Percentiles rank a stretch among this genome's conserved stretches.
phyloP scores from a whole-genome alignment of 1,140 invertebrate genomes.

The Micrasema longulum region DNA sequence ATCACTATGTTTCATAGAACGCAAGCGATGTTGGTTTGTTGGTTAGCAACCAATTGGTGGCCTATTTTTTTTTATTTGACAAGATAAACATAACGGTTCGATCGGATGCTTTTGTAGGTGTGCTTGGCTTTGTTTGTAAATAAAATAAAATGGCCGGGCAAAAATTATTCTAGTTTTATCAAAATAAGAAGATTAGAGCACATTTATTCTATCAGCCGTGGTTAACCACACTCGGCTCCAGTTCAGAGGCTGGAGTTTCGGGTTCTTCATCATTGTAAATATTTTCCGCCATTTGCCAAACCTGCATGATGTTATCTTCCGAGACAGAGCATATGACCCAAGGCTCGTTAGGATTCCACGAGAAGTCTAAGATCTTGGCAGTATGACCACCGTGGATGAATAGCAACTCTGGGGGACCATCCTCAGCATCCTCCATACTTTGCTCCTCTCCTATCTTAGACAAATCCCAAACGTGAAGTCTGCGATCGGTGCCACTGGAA shows the following conservation, averaged over 20 bases:
- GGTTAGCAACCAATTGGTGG: too few relatives aligned
- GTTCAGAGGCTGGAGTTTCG: constrained; percentile 87
- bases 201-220: constrained; percentile 59
- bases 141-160: constrained; percentile 2
- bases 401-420: constrained; percentile 97
- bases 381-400: constrained; percentile 99
- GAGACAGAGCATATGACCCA: constrained; percentile 99
- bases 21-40: too few relatives aligned
- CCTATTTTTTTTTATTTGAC: too few relatives aligned
- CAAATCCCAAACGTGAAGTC: constrained; percentile 99
- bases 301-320: constrained; percentile 99
- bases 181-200: not conserved
- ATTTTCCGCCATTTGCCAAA: constrained; percentile 99
- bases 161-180: constrained; percentile 5
- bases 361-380: constrained; percentile 99
- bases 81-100: too few relatives aligned
- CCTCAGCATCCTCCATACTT: constrained; percentile 98
- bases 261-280: constrained; percentile 99
- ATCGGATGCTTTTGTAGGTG: too few relatives aligned
- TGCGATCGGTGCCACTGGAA: constrained; percentile 96
- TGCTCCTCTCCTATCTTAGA: constrained; percentile 99
- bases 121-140: too few relatives aligned
- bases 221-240: constrained; percentile 75
- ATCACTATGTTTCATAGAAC: too few relatives aligned
- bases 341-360: constrained; percentile 99